phyloP scores from a whole-genome alignment of 1,140 invertebrate genomes.

The Pseudobourletiella spinata region DNA sequence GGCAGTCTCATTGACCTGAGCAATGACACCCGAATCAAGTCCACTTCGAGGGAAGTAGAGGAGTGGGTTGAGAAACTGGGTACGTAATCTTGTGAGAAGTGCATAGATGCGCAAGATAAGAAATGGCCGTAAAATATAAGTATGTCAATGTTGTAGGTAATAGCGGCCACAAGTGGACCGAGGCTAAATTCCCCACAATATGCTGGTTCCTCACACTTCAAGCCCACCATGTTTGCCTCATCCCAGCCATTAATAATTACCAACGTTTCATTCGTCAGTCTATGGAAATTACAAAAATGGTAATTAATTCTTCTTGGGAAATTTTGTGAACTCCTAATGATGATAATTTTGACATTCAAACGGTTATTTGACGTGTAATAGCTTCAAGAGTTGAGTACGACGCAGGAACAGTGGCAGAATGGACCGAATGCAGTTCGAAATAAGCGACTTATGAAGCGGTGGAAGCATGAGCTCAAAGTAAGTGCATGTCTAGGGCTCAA shows the following conservation, averaged over 20 bases:
- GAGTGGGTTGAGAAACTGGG: conserved; percentile 61
- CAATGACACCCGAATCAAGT: conserved; percentile 76
- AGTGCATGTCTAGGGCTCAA: neutral
- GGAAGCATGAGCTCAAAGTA: conserved; percentile 66
- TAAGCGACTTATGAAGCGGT: conserved; percentile 70
- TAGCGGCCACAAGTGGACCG: conserved; percentile 52
- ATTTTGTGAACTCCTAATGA: no score
- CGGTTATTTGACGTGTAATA: conserved; percentile 29
- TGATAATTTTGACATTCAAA: no score
- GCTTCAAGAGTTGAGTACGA: conserved; percentile 71
- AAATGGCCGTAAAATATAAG: neutral
- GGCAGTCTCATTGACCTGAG: conserved; percentile 63
- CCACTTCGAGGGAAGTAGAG: conserved; percentile 65
- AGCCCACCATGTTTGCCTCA: conserved; percentile 79
- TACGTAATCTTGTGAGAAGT: conserved; percentile 42
- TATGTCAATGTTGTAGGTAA: conserved; percentile 13
- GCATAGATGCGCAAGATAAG: neutral
- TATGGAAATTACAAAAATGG: conserved; percentile 79
- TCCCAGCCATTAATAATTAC: conserved; percentile 81
- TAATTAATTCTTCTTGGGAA: conserved; percentile 29
- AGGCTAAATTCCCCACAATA: conserved; percentile 85
- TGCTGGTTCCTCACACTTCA: conserved; percentile 95
- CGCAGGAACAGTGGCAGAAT: conserved; percentile 73
- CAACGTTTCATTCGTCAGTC: conserved; percentile 69
- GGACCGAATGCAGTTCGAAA: conserved; percentile 63